phyloP scores from a whole-genome alignment of 2,888 invertebrate genomes.

The Cheilosia vernalis region DNA sequence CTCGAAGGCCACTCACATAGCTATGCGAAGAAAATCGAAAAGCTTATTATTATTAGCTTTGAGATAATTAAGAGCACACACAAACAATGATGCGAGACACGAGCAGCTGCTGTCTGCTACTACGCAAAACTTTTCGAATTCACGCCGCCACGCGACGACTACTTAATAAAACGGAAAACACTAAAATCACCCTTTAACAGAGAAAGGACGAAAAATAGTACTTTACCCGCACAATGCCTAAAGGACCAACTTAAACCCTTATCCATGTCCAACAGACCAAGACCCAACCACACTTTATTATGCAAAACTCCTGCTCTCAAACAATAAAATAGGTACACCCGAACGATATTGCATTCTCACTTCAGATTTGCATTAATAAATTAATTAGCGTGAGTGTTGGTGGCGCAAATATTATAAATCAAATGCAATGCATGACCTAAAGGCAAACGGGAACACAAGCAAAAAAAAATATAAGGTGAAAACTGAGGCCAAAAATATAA shows the following conservation, averaged over 20 bases:
- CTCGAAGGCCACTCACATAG: not conserved
- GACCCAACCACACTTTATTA: conserved; percentile 42
- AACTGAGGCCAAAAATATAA: conserved; percentile 11
- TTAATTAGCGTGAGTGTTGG: conserved; percentile 37
- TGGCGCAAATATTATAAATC: conserved; percentile 27
- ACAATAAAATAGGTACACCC: conserved; percentile 11
- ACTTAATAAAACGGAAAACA: no score
- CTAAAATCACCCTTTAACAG: not conserved
- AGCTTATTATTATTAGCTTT: not conserved
- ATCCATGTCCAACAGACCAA: conserved; percentile 10
- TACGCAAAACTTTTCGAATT: not conserved
- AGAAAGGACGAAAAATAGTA: no score
- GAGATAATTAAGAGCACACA: not conserved
- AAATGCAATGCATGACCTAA: conserved; percentile 43
- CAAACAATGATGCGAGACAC: not conserved
- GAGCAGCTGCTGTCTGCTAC: not conserved
- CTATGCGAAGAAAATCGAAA: not conserved
- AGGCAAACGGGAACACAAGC: conserved; percentile 3
- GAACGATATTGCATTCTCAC: conserved; percentile 31
- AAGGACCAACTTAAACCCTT: conserved; percentile 1
- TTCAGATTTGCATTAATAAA: conserved; percentile 64
- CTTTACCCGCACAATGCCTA: not conserved
- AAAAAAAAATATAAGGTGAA: not conserved
- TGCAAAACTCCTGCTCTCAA: conserved; percentile 35
- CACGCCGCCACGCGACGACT: no score